Evolutionary conservation across 1,140 invertebrate genomes (phyloP).

Genomic region (Nylanderia fulva): DNA sequence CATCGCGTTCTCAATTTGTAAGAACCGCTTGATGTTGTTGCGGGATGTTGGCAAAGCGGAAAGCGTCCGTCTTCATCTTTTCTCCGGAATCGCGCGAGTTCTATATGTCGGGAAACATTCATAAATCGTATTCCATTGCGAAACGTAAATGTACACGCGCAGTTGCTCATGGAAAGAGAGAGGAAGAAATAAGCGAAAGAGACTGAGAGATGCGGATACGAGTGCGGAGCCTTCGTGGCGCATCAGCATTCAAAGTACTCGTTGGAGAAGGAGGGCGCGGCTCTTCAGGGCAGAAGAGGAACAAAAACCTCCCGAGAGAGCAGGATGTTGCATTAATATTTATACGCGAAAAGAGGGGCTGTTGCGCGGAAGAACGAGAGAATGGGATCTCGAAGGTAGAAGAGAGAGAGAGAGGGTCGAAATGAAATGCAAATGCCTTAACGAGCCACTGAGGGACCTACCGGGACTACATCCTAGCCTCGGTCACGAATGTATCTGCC

Average conservation of each 20-base stretch:
- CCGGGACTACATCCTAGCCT: constrained; percentile 78
- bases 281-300: constrained; percentile 82
- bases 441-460: constrained; percentile 85
- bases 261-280: constrained; percentile 79
- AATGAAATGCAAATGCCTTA: constrained; percentile 87
- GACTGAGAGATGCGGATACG: constrained; percentile 58
- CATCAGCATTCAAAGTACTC: constrained; percentile 86
- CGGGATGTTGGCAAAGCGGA: background rate
- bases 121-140: constrained; percentile 79
- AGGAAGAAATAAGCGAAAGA: constrained; percentile 26
- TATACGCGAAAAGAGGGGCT: constrained; percentile 83
- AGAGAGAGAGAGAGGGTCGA: constrained; percentile 68
- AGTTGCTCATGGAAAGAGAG: constrained; percentile 34
- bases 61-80: constrained; percentile 40
- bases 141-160: constrained; percentile 68
- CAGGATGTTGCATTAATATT: constrained; percentile 87
- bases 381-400: constrained; percentile 35
- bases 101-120: constrained; percentile 70
- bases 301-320: constrained; percentile 84
- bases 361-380: constrained; percentile 55
- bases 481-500: constrained; percentile 82
- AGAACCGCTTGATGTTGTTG: background rate
- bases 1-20: background rate
- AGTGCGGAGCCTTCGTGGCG: constrained; percentile 77
- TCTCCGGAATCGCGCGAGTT: background rate